These are phyloP conservation scores for Diarsia dahlii DNA, from an alignment of 2,888 invertebrate genomes.

Conservation along the genomic window DNA sequence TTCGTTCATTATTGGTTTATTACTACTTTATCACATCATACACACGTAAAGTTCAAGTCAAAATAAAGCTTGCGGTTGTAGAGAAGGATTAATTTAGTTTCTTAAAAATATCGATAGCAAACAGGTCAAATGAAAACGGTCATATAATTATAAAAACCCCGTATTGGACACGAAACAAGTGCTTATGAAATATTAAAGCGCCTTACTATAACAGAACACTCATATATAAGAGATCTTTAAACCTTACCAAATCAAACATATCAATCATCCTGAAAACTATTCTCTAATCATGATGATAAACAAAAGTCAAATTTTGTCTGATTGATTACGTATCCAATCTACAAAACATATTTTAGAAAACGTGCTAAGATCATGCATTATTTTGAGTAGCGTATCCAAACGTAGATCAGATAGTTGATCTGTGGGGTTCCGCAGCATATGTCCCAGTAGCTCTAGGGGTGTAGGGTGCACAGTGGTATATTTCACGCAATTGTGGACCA, in stretches of 20 bases:
- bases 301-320: neutral
- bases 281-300: neutral
- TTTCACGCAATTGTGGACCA: constrained; percentile 85
- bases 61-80: neutral
- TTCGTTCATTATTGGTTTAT: neutral
- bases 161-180: neutral
- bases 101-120: neutral
- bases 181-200: neutral
- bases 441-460: constrained; percentile 64
- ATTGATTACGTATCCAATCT: neutral
- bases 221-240: neutral
- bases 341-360: constrained; percentile 1
- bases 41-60: neutral
- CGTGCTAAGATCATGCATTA: constrained; percentile 1
- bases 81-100: neutral
- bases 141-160: neutral
- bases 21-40: no score
- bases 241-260: neutral
- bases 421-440: constrained; percentile 78
- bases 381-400: constrained; percentile 52
- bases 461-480: constrained; percentile 78
- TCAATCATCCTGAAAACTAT: neutral
- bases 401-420: constrained; percentile 33
- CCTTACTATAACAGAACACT: neutral
- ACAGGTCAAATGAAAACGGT: neutral